Percentiles rank a stretch among this genome's conserved stretches.
phyloP scores from a whole-genome alignment of 1,140 invertebrate species.

The Aphis craccivora region DNA sequence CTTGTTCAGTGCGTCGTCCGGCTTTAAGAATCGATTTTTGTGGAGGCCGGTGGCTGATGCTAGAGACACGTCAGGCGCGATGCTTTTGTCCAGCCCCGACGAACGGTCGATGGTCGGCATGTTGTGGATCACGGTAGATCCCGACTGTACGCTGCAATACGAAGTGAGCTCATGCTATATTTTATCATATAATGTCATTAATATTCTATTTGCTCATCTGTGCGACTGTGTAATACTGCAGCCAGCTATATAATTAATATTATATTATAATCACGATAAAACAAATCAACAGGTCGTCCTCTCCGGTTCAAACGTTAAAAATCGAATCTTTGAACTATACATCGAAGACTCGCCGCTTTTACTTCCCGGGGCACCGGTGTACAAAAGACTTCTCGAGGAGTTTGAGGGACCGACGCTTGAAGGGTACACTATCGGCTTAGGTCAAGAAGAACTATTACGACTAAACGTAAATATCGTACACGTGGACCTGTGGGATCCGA shows the following conservation, averaged over 20 bases:
- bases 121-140: constrained; percentile 82
- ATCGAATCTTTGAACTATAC: constrained; percentile 65
- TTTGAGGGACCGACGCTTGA: constrained; percentile 68
- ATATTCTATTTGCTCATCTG: background rate
- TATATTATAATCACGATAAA: background rate
- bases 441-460: constrained; percentile 68
- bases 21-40: constrained; percentile 73
- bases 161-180: constrained; percentile 69
- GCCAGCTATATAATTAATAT: too few relatives aligned
- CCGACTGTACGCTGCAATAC: constrained; percentile 83
- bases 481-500: constrained; percentile 68
- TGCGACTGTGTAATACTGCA: background rate
- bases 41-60: constrained; percentile 78
- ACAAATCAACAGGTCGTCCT: background rate
- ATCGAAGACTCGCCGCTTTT: constrained; percentile 72
- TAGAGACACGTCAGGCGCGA: constrained; percentile 72
- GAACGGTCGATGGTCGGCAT: constrained; percentile 70
- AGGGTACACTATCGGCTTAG: constrained; percentile 70
- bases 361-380: constrained; percentile 72
- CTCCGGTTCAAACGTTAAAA: constrained; percentile 47
- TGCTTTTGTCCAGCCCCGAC: constrained; percentile 68
- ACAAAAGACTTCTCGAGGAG: constrained; percentile 70
- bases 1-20: constrained; percentile 71
- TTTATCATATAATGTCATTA: background rate
- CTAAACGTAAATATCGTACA: constrained; percentile 71